A percentile compares a stretch with the other conserved stretches of the same genome.
Evolutionary conservation across 2,888 invertebrate species (phyloP).

Genomic region (Teleiodes luculella): DNA sequence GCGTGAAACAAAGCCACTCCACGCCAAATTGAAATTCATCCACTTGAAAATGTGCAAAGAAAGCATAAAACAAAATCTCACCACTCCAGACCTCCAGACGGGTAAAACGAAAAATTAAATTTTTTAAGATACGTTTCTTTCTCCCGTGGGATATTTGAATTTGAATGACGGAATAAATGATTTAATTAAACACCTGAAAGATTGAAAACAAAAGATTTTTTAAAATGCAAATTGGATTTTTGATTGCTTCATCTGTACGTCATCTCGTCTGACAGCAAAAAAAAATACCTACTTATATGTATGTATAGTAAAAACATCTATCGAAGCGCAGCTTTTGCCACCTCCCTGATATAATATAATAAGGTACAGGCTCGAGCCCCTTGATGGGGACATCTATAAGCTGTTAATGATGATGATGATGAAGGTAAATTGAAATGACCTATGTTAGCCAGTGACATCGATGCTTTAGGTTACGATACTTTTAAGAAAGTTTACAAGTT

Average conservation of each 20-base stretch:
- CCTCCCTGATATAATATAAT: too few species aligned
- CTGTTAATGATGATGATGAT: too few species aligned
- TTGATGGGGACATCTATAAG: too few species aligned
- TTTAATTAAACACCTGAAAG: conserved; percentile 17
- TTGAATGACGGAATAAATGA: conserved; percentile 3
- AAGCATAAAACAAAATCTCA: conserved; percentile 14
- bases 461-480: too few species aligned
- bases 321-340: too few species aligned
- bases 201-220: conserved; percentile 9
- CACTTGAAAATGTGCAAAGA: conserved; percentile 18
- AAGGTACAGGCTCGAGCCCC: too few species aligned
- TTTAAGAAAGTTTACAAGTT: too few species aligned
- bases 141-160: conserved; percentile 3
- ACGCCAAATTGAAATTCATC: conserved; percentile 20
- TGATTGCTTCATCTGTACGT: background rate
- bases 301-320: too few species aligned
- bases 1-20: conserved; percentile 20
- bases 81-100: background rate
- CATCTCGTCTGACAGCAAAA: background rate
- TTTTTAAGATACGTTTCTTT: conserved; percentile 1
- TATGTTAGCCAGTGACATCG: too few species aligned
- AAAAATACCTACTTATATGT: too few species aligned
- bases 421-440: too few species aligned
- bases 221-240: conserved; percentile 4
- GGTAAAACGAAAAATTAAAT: conserved; percentile 2